Evolutionary conservation across 2,113 vertebrate genomes (phyloP).

Genomic region (Lycaon pictus): DNA sequence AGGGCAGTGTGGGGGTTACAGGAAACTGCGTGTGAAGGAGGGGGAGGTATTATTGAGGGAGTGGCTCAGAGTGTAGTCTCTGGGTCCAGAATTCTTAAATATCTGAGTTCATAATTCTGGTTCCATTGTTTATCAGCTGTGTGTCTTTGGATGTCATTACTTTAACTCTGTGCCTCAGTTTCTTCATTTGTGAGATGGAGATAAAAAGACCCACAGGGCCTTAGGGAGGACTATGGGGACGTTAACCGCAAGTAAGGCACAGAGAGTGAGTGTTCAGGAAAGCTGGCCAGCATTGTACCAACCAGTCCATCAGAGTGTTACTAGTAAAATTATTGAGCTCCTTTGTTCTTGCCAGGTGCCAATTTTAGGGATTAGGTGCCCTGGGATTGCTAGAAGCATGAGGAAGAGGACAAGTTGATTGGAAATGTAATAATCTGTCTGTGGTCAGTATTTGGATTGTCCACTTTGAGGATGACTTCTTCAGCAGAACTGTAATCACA

Average conservation of each 20-base stretch:
- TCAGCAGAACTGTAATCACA: neutral
- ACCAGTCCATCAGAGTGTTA: neutral
- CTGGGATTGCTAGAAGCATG: neutral
- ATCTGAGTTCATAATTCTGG: neutral
- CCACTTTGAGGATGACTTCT: neutral
- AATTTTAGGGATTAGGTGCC: neutral
- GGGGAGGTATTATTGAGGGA: neutral
- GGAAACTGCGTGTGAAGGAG: too few relatives aligned
- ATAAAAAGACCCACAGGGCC: neutral
- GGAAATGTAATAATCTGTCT: neutral
- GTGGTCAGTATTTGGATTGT: neutral
- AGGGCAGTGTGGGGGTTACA: neutral
- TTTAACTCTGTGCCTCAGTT: neutral
- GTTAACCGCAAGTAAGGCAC: neutral
- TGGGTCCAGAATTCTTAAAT: neutral
- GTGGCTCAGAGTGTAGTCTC: neutral
- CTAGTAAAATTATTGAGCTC: neutral
- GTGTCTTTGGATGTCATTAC: neutral
- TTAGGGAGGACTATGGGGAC: neutral
- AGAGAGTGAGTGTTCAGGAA: neutral
- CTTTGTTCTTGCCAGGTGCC: neutral
- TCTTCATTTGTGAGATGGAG: constrained; percentile 1
- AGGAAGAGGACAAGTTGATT: neutral
- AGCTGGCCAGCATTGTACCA: neutral
- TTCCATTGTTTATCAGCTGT: neutral